A percentile compares a stretch with the other conserved stretches of the same genome.
These are phyloP conservation scores for Protobothrops mucrosquamatus DNA, from an alignment of 2,113 vertebrate species.

Conservation along the genomic window DNA sequence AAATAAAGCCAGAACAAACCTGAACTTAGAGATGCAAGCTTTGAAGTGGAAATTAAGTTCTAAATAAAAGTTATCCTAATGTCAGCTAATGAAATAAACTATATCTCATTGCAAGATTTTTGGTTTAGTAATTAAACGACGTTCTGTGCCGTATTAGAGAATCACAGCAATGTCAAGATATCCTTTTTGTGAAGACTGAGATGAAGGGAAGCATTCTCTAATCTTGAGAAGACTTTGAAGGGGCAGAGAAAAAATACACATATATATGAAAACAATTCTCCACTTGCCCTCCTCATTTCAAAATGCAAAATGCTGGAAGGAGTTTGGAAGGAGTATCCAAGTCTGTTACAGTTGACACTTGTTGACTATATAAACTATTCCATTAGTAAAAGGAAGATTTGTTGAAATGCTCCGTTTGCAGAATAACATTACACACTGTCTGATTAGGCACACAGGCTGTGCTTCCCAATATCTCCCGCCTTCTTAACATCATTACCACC, in stretches of 20 bases:
- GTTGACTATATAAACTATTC: neutral
- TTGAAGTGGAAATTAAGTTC: neutral
- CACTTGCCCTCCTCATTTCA: neutral
- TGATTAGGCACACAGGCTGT: neutral
- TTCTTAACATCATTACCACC: neutral
- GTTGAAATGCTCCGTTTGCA: neutral
- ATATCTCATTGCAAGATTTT: neutral
- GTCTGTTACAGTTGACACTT: constrained; percentile 10
- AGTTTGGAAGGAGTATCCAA: neutral
- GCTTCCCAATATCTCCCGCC: neutral
- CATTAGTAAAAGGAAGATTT: neutral
- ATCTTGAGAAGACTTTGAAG: neutral
- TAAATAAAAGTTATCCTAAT: neutral
- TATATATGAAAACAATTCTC: neutral
- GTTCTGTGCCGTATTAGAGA: neutral
- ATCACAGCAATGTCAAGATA: neutral
- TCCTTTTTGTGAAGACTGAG: neutral
- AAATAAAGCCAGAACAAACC: neutral
- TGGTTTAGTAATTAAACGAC: neutral
- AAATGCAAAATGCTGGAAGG: neutral
- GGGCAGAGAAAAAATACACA: neutral
- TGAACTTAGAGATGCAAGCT: neutral
- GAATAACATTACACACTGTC: neutral
- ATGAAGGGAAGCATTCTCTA: neutral
- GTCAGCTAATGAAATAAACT: neutral